These are phyloP conservation scores for Phaethon lepturus DNA, from an alignment of 2,113 vertebrate species.

Conservation along the genomic window DNA sequence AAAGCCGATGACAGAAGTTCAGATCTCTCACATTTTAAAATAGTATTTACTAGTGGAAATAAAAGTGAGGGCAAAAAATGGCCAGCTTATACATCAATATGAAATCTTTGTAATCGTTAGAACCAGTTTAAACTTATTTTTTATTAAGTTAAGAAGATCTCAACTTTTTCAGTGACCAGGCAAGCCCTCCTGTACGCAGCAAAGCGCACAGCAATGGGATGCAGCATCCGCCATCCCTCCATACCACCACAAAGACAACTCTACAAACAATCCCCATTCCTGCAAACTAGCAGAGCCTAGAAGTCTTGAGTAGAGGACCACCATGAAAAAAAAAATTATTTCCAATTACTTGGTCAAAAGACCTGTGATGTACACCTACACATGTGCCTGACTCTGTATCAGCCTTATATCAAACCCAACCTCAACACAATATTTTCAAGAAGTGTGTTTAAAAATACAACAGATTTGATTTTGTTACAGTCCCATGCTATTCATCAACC, in stretches of 20 bases:
- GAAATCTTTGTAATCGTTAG: not conserved
- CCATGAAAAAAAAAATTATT: not conserved
- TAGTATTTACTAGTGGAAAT: slow-evolving; percentile 32
- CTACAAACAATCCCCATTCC: not conserved
- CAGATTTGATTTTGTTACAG: not conserved
- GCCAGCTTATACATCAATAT: not conserved
- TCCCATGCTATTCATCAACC: not conserved
- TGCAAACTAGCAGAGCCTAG: not conserved
- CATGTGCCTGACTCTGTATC: not conserved
- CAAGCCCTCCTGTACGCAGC: not conserved
- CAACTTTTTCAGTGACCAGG: not conserved
- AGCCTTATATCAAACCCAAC: not conserved
- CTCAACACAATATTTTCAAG: not conserved
- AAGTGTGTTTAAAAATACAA: not conserved
- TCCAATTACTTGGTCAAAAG: not conserved
- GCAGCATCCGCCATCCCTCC: not conserved
- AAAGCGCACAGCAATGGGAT: not conserved
- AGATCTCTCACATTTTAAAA: not conserved
- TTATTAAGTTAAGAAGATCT: not conserved
- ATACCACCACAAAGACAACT: not conserved
- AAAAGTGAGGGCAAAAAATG: not conserved
- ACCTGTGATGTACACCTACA: not conserved
- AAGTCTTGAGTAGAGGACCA: not conserved
- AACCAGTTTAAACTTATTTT: not conserved
- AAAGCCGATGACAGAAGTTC: slow-evolving; percentile 39